Percentiles rank a stretch among this genome's conserved stretches.
phyloP scores from a whole-genome alignment of 1,140 invertebrate genomes.

The Brachionus sp. region DNA sequence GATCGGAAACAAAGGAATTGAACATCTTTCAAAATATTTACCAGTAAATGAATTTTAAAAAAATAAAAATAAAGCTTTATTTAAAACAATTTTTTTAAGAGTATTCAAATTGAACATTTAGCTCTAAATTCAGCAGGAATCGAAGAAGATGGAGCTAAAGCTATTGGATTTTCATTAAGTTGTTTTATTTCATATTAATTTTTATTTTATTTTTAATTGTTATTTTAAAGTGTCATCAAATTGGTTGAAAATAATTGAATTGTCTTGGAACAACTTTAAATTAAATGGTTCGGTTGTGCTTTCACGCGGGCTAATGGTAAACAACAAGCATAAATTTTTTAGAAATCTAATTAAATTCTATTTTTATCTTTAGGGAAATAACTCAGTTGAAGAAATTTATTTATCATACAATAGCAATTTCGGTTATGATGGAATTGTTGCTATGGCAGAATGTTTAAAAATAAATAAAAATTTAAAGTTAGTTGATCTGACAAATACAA shows the following conservation, averaged over 20 bases:
- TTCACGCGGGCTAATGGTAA: slow-evolving; percentile 19
- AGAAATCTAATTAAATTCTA: background rate
- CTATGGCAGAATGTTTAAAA: slow-evolving; percentile 31
- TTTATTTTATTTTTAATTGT: background rate
- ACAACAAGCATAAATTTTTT: background rate
- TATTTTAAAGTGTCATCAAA: slow-evolving; percentile 28
- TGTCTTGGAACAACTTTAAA: slow-evolving; percentile 28
- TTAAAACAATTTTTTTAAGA: background rate
- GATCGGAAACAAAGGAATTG: slow-evolving; percentile 19
- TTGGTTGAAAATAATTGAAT: slow-evolving; percentile 19
- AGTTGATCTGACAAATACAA: background rate
- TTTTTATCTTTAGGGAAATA: slow-evolving; percentile 31
- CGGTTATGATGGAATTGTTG: slow-evolving; percentile 19
- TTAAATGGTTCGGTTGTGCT: slow-evolving; percentile 13
- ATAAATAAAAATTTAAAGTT: slow-evolving; percentile 16
- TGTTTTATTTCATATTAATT: background rate
- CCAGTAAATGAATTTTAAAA: slow-evolving; percentile 2
- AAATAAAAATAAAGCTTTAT: background rate
- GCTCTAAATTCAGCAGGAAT: slow-evolving; percentile 1
- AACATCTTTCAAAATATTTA: slow-evolving; percentile 12
- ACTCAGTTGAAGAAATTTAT: slow-evolving; percentile 13
- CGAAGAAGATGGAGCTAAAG: slow-evolving; percentile 28
- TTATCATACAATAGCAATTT: slow-evolving; percentile 34
- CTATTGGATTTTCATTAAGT: slow-evolving; percentile 37
- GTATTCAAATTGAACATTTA: slow-evolving; percentile 1